These are phyloP conservation scores for Sinella curviseta DNA, from an alignment of 1,140 invertebrate genomes.

Conservation along the genomic window DNA sequence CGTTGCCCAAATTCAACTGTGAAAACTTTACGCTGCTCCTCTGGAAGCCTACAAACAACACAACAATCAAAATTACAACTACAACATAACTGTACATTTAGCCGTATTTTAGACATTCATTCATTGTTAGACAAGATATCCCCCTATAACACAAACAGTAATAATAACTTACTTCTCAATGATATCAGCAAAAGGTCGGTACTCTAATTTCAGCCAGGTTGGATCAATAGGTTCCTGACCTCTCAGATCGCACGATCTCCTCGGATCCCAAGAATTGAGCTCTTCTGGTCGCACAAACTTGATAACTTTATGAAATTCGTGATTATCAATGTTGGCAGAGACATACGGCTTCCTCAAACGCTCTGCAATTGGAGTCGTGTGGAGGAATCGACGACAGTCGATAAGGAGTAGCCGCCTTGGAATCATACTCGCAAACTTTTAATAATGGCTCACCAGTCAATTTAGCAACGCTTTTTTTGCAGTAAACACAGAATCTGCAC, in stretches of 20 bases:
- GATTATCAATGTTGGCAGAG: constrained; percentile 17
- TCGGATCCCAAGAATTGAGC: constrained; percentile 23
- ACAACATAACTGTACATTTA: background rate
- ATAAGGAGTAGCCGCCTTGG: background rate
- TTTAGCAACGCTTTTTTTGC: too few relatives aligned
- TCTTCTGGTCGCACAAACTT: constrained; percentile 37
- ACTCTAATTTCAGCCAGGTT: constrained; percentile 31
- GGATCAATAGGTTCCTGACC: constrained; percentile 33
- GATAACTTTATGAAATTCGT: constrained; percentile 46
- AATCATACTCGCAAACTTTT: background rate
- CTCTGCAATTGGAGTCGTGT: background rate
- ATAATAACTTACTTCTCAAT: constrained; percentile 34
- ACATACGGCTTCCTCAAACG: background rate
- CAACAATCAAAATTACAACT: background rate
- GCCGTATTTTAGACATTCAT: too few relatives aligned
- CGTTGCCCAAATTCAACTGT: constrained; percentile 33
- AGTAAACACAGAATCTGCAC: too few relatives aligned
- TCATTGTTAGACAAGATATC: too few relatives aligned
- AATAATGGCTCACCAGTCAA: too few relatives aligned
- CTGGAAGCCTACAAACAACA: constrained; percentile 36
- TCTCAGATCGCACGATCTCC: constrained; percentile 33
- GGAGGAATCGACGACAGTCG: background rate
- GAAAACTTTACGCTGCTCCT: constrained; percentile 40
- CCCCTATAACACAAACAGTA: background rate
- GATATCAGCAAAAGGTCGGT: constrained; percentile 34